Base-by-base conservation (phyloP, 2,113 vertebrate genomes). In the Equus przewalskii region DNA sequence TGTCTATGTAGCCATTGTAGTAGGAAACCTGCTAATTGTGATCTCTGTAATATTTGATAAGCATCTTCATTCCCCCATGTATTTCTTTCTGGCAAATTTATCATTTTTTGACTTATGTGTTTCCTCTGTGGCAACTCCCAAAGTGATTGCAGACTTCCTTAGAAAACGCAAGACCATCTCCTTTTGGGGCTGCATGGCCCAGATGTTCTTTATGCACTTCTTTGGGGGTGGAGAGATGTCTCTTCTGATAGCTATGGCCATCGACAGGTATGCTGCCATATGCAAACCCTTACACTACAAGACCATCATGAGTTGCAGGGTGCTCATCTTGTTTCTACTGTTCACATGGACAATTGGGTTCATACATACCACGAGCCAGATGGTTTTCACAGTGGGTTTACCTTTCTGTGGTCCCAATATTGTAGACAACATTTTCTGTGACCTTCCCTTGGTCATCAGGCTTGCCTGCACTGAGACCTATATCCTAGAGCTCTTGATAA, bases 81-180 rank as follows among this genome's bases (percentile, higher is more conserved):
- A 97, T 62, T 92, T 98, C 22, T 84, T 98, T n/a, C 30, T 98
- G 30, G 93, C 87, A 73, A 97, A 97, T 60, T 90, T 98, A 44
- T 97, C 97, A 13, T 79, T 98, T 49, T 49, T 98, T 79, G 98
- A 98, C 28, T 84, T 97, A 33, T 96, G 96, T 58, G 65, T 97
- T 75, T 93, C 94, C 24, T 96, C 96, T 16, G 76, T 93, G 51
- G 65, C 87, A 7, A 97, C 94, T 54, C 98, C 98, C 1, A 98
- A 95, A 65, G 94, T 96, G 30, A 95, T 98, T 73, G 90, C 89
- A 91, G 94, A 96, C 70, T 93, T 96, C 44, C 60, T 98, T 14
- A 89, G 46, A 60, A 88, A 94, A 73, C 1, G 0, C 22, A 97
- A 96, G 54, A 93, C 73, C 19, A 95, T 97, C 28, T 97, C 94